Conservation (phyloP, 2,113 vertebrate species). For the Typhlomys cinereus region DNA sequence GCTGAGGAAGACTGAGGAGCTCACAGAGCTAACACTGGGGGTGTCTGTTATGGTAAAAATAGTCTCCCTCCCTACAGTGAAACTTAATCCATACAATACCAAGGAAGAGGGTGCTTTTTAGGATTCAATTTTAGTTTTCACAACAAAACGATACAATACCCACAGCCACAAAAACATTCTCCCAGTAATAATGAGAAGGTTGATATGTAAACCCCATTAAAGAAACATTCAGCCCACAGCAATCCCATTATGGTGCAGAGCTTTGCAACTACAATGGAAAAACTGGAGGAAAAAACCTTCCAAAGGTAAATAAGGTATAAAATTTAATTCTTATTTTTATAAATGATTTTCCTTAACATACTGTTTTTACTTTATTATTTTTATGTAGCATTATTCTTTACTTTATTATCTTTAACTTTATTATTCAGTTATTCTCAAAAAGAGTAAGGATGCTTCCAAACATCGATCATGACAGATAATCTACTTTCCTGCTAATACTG, state of each 20-base stretch:
- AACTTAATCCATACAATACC: background rate
- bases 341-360: background rate
- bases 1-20: background rate
- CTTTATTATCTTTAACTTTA: too few relatives aligned
- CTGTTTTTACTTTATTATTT: background rate
- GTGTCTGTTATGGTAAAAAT: background rate
- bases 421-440: too few relatives aligned
- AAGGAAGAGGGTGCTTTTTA: background rate
- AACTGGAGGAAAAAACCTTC: background rate
- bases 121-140: conserved; percentile 42
- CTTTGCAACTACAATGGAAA: background rate
- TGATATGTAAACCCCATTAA: background rate
- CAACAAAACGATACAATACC: conserved; percentile 8
- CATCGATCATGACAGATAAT: background rate
- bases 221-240: background rate
- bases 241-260: background rate
- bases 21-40: background rate
- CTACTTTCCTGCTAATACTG: conserved; percentile 2
- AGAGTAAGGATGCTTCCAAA: too few relatives aligned
- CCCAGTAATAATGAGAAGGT: background rate
- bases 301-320: conserved; percentile 9
- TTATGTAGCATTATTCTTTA: too few relatives aligned
- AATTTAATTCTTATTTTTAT: background rate
- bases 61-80: background rate
- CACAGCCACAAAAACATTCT: background rate